Evolutionary conservation across 2,888 invertebrate species (phyloP), one percentile per base, ranked within the genome.

Genomic region (Pollenia angustigena): DNA sequence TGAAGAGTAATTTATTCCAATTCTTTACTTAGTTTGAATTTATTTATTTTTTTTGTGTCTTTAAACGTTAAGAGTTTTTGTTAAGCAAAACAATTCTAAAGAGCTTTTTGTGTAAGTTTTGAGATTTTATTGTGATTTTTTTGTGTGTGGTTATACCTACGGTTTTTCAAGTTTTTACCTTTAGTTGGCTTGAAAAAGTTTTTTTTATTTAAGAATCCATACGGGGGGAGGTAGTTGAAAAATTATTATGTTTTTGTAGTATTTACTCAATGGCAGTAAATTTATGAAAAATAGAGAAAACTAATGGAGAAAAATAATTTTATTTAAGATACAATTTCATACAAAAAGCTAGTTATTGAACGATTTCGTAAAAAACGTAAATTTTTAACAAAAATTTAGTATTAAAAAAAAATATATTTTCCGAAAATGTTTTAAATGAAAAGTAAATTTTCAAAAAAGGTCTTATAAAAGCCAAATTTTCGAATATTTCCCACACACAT

Each of bases 81-180:
- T 23, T 54, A 44, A 32, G 14, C 32, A 14, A 58, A 58, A 32
- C 14, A 32, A 40, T 14, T 58, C 32, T 58, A n/a, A 58, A 58
- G 58, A 58, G 58, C 40, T 62, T 62, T 23, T 62, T 42, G n/a
- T 58, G 1, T 42, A 62, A 40, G n/a, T 62, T 62, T 62, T 62
- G 60, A 62, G 60, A 40, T 62, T 62, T 62, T n/a, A 16, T 46
- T 64, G 46, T 64, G 44, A 46, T 0, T 32, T 18, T 64, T 44
- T 18, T 44, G 40, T 52, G 4, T 32, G 66, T 66, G 7, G 4
- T n/a, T n/a, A n/a, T n/a, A n/a, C n/a, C n/a, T n/a, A 62, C 42
- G 42, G 23, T 42, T 62, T 64, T 64, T 44, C n/a, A 68, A 50
- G 50, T 52, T 68, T 40, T 68, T 68, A 68, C 68, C 50, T 68